Evolutionary conservation across 2,797 vertebrate genomes (phyloP).

Genomic region (Hirundo rustica): DNA sequence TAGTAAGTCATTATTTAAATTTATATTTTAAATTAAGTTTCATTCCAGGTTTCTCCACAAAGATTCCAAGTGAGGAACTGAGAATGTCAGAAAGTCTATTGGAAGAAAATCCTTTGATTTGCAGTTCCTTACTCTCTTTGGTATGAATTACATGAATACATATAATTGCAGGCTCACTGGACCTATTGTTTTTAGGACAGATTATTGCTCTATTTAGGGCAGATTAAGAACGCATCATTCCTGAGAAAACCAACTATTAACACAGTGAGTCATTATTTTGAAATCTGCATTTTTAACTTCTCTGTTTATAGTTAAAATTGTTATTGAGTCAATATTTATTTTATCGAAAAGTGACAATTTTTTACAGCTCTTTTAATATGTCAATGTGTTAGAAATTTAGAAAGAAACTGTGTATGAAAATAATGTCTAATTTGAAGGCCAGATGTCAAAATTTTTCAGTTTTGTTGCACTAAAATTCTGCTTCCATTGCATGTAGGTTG

Average conservation of each 20-base stretch:
- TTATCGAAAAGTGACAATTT: not conserved
- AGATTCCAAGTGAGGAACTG: not conserved
- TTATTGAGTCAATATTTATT: not conserved
- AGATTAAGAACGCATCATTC: not conserved
- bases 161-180: not conserved
- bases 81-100: not conserved
- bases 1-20: not conserved
- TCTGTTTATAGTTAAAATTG: not conserved
- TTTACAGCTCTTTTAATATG: not conserved
- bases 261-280: not conserved
- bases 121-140: not conserved
- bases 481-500: not conserved
- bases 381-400: not conserved
- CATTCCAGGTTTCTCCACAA: not conserved
- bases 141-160: not conserved
- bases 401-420: not conserved
- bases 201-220: not conserved
- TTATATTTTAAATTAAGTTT: not conserved
- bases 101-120: not conserved
- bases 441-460: not conserved
- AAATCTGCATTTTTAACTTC: not conserved
- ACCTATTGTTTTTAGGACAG: not conserved
- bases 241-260: not conserved
- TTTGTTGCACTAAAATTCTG: not conserved
- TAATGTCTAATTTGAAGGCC: not conserved